Evolutionary conservation across 2,113 vertebrate genomes (phyloP), one percentile per base, ranked within the genome.

Genomic region (Oreamnos americanus): DNA sequence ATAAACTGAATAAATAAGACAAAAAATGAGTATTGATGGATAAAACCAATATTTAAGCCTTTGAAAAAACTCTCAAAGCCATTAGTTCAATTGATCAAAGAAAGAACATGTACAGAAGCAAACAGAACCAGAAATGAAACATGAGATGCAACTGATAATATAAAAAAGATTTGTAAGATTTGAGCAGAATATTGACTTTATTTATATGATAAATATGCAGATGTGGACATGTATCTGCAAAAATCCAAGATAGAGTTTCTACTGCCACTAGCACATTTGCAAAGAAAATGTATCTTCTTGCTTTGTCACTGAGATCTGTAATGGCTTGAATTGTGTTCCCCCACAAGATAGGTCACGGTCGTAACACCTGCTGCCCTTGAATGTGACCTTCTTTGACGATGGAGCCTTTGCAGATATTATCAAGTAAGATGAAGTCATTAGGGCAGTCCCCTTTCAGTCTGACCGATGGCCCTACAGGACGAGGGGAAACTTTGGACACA

Each of bases 1-100:
- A 94, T 85, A 96, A 91, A 36, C n/a, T 49, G 82, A 57, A 81
- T 97, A 96, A 94, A 95, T 17, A 81, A 92, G 82, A 79, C 36
- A 74, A 97, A 86, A 62, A 92, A 87, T 58, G 91, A 74, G 45
- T 90, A 87, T 90, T 81, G 97, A 90, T 91, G 91, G 86, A 78
- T 16, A 91, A 98, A 97, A 82, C 62, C 95, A 96, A 94, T 97
- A 96, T 98, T 92, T 90, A 86, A 62, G 67, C 0, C 89, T 97
- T 91, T 89, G 93, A 86, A 95, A 96, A 88, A 96, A 64, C 76
- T 51, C 78, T 58, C 94, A 96, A 96, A 91, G 94, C 89, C 49
- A 79, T 98, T 93, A 91, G 93, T 94, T 60, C 47, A 89, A 12
- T 14, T 25, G 95, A 96, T 94, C 91, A 97, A 96, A 98, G 96